phyloP scores from a whole-genome alignment of 2,888 invertebrate species.

The Ophion slaviceki region DNA sequence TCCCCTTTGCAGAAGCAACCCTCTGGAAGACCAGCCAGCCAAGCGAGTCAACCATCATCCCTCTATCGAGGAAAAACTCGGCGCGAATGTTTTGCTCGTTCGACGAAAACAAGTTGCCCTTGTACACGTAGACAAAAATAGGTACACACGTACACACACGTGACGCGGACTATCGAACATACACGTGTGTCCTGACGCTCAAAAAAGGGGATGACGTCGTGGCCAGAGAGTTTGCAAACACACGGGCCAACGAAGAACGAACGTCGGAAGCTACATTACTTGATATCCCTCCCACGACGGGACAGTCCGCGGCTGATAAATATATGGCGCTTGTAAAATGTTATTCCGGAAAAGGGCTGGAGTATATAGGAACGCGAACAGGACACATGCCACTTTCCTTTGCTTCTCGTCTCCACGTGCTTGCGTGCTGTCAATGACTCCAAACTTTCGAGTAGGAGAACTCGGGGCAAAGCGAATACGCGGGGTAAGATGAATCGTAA shows the following conservation, averaged over 20 bases:
- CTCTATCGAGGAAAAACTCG: conserved; percentile 51
- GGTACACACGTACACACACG: conserved; percentile 70
- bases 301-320: conserved; percentile 22
- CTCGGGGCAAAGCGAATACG: too few relatives aligned
- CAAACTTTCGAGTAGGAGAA: not conserved
- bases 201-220: conserved; percentile 34
- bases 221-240: conserved; percentile 58
- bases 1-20: conserved; percentile 50
- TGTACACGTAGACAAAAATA: conserved; percentile 67
- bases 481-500: too few relatives aligned
- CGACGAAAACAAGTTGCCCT: conserved; percentile 76
- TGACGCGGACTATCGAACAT: not conserved
- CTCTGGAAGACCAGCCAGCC: conserved; percentile 59
- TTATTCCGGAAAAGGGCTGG: conserved; percentile 24
- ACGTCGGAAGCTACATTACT: conserved; percentile 55
- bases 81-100: conserved; percentile 74
- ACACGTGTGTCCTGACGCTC: conserved; percentile 8
- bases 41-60: conserved; percentile 38
- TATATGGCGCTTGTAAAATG: conserved; percentile 33
- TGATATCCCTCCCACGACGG: conserved; percentile 1
- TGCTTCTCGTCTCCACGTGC: not conserved
- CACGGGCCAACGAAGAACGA: conserved; percentile 47
- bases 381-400: not conserved
- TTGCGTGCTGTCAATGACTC: not conserved
- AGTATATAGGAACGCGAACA: not conserved